Percentiles rank a stretch among this genome's conserved stretches.
These are phyloP conservation scores for Tangara arthus DNA, from an alignment of 2,797 vertebrate genomes.

Conservation along the genomic window DNA sequence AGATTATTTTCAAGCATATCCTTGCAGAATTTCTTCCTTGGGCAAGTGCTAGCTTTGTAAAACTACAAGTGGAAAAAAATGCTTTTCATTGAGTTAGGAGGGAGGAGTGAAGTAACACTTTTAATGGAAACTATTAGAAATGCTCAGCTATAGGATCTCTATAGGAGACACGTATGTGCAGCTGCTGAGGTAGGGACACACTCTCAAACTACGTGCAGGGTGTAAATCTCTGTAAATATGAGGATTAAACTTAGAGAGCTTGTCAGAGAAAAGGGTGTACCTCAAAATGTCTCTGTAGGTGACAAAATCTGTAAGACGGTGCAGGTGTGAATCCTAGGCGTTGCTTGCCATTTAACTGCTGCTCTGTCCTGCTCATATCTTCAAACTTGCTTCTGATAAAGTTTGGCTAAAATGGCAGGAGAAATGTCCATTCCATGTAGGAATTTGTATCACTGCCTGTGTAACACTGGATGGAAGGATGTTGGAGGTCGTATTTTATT, in stretches of 20 bases:
- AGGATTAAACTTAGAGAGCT: not conserved
- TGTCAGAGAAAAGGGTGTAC: not conserved
- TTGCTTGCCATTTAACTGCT: not conserved
- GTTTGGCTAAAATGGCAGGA: not conserved
- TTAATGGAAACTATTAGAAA: constrained; percentile 29
- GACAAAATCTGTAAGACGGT: not conserved
- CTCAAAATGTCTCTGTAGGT: not conserved
- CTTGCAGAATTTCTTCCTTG: not conserved
- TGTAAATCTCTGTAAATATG: not conserved
- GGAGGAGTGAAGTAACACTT: constrained; percentile 22
- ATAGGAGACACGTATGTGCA: not conserved
- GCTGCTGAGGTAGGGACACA: not conserved
- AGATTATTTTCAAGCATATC: not conserved
- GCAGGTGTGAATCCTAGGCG: accelerated
- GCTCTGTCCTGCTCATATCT: not conserved
- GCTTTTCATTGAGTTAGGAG: not conserved
- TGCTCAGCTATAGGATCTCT: not conserved
- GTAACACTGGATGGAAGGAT: not conserved
- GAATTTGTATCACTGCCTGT: not conserved
- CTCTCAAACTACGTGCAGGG: not conserved
- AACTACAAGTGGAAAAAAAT: not conserved
- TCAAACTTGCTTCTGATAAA: not conserved
- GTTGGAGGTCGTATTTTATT: not conserved
- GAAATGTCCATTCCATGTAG: not conserved
- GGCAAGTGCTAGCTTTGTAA: not conserved